Conservation (phyloP, 2,113 vertebrate genomes). For the Pipa parva region DNA sequence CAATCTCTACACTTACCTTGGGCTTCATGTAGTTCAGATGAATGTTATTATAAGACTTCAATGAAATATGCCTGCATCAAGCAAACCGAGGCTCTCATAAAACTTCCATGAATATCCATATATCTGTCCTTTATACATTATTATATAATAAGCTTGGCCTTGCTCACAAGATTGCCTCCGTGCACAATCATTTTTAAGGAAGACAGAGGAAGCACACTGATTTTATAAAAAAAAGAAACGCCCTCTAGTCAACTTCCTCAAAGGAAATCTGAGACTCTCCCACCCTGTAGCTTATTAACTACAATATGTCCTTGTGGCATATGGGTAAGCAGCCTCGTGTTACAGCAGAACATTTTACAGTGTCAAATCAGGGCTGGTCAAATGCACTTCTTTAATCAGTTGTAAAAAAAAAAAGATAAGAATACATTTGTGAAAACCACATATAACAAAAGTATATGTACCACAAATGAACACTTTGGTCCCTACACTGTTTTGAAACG, state of each 20-base stretch:
- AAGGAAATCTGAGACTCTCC: slow-evolving; percentile 34
- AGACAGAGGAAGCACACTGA: slow-evolving; percentile 10
- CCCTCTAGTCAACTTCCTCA: slow-evolving; percentile 33
- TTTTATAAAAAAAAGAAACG: slow-evolving; percentile 2
- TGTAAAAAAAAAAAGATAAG: neutral
- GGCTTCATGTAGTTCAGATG: slow-evolving; percentile 28
- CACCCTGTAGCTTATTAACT: slow-evolving; percentile 24
- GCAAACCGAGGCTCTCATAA: neutral
- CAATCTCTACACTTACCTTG: slow-evolving; percentile 18
- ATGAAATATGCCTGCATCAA: neutral
- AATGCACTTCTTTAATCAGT: too few species aligned
- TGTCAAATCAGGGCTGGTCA: neutral
- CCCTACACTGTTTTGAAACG: too few species aligned
- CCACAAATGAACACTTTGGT: too few species aligned
- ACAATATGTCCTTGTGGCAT: neutral
- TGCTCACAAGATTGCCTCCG: neutral
- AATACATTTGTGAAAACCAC: too few species aligned
- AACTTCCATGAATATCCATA: neutral
- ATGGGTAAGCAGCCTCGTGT: neutral
- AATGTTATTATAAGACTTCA: neutral
- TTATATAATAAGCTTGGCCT: neutral
- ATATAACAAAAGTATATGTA: too few species aligned
- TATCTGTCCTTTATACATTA: neutral
- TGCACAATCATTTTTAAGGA: neutral
- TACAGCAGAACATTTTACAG: neutral